Base-by-base conservation (phyloP, 2,113 vertebrate species). In the Lophotis ruficrista region DNA sequence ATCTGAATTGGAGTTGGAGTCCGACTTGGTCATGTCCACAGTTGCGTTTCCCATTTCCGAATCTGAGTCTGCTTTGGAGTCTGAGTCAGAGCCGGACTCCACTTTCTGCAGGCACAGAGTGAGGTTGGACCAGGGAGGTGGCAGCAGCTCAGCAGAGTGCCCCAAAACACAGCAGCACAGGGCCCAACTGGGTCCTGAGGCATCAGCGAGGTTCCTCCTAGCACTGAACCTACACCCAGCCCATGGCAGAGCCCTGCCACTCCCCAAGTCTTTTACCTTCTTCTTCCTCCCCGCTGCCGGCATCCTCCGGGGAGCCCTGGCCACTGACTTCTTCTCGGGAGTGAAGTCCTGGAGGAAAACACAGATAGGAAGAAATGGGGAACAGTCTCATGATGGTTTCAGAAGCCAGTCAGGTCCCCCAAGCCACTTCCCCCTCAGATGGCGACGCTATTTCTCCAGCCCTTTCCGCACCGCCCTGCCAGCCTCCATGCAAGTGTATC, bases 331-430 rank as follows among this genome's bases (percentile, higher is more conserved):
- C 97, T 99, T 99, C 94, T 99, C 99, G 0, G 99, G 99, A 70
- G 99, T 99, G 94, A 99, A 99, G 91, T 99, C 99, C 99, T 99
- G 70, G 7, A 45, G 58, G 28, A n/a, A 79, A 56, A 64, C 18
- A 37, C 8, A 5, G 45, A 45, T 2, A 37, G 1, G 14, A 69
- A 64, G 20, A n/a, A 50, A 38, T 1, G 6, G 6, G 43, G n/a
- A 83, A 58, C 7, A 8, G 14, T 2, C n/a, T 50, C 77, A 41
- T 0, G 1, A 11, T 0, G 0, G 18, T 20, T 68, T 23, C 31
- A 50, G 60, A 43, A 66, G 21, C 23, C n/a, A 6, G 8, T 2
- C 45, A 43, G 43, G 33, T 3, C 24, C 41, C 45, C 15, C 9
- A 9, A 41, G 38, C 35, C n/a, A 9, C 0, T 16, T 7, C 2